A percentile compares a stretch with the other conserved stretches of the same genome.
Evolutionary conservation across 53 echinoderm and acorn worm species (phyloP).

Genomic region (Holothuria scabra): DNA sequence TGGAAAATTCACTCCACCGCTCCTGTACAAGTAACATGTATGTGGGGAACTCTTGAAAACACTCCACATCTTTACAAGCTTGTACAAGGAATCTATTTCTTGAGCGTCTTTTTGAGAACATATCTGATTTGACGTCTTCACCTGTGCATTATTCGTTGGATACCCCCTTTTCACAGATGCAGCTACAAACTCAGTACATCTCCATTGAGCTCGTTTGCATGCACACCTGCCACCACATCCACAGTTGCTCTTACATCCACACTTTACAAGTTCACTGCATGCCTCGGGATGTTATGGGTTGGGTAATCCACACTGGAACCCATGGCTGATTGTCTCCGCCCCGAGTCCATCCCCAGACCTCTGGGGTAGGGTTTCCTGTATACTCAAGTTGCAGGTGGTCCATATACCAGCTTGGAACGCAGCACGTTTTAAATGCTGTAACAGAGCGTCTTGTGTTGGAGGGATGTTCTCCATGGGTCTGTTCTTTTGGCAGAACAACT

Average conservation of each 20-base stretch:
- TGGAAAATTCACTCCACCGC: too few species aligned
- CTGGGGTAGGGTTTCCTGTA: background rate
- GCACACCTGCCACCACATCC: conserved; percentile 38
- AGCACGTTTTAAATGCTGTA: conserved; percentile 5
- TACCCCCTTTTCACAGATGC: background rate
- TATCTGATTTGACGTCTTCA: too few species aligned
- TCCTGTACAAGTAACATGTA: too few species aligned
- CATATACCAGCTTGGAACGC: conserved; percentile 34
- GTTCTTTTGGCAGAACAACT: conserved; percentile 23
- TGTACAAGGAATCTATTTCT: too few species aligned
- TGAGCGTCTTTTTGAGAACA: too few species aligned
- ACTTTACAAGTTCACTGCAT: too few species aligned
- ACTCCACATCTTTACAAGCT: too few species aligned
- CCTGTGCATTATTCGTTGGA: background rate
- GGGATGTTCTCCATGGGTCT: conserved; percentile 29
- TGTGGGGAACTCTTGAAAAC: too few species aligned
- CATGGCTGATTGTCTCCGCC: background rate
- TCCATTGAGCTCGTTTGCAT: conserved; percentile 29
- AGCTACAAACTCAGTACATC: conserved; percentile 41
- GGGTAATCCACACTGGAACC: conserved; percentile 37
- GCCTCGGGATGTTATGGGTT: conserved; percentile 22
- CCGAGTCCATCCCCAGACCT: conserved; percentile 15
- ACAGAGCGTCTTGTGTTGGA: conserved; percentile 35
- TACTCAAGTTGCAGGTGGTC: conserved; percentile 25
- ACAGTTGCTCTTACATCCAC: conserved; percentile 24